Conservation (phyloP, 2,113 vertebrate genomes). For the Callipepla squamata region DNA sequence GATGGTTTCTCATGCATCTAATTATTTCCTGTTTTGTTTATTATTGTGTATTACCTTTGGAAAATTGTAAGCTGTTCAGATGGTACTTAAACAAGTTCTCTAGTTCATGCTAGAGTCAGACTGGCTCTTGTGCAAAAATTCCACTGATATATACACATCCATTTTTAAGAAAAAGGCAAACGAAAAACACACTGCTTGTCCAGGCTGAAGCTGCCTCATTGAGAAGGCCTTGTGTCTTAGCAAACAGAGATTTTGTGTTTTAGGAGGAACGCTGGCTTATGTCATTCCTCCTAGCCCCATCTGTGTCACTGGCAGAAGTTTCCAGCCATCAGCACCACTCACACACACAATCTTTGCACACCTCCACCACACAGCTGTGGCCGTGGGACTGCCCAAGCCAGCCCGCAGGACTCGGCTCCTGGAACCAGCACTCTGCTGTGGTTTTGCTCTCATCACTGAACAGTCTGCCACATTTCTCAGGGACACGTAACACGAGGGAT, state of each 20-base stretch:
- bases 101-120: not conserved
- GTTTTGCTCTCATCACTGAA: not conserved
- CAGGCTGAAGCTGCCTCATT: not conserved
- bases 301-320: rapidly evolving
- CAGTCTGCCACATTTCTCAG: not conserved
- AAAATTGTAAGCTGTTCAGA: not conserved
- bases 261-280: not conserved
- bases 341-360: not conserved
- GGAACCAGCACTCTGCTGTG: rapidly evolving
- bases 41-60: not conserved
- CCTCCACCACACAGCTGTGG: too few relatives aligned
- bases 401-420: not conserved
- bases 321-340: not conserved
- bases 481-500: not conserved
- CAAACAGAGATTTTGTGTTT: not conserved
- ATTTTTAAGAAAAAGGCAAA: not conserved
- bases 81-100: not conserved
- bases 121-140: not conserved
- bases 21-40: not conserved
- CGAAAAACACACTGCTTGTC: not conserved
- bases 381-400: rapidly evolving
- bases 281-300: not conserved
- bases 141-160: not conserved
- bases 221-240: not conserved
- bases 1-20: not conserved